These are phyloP conservation scores for Corythoichthys haematopterus DNA, from an alignment of 2,113 vertebrate genomes.

Conservation along the genomic window DNA sequence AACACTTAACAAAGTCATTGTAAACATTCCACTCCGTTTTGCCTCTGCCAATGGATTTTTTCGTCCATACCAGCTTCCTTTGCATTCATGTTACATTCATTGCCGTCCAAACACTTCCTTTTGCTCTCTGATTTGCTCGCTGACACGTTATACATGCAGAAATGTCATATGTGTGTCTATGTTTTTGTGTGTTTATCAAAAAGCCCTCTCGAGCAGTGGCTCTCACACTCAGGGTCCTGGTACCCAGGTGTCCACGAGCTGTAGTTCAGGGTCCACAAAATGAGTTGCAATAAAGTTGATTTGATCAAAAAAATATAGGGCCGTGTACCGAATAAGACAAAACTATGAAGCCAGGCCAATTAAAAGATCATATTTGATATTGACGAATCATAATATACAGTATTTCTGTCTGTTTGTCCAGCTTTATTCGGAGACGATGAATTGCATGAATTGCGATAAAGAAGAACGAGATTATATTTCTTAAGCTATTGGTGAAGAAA, in stretches of 20 bases:
- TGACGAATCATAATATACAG: too few relatives aligned
- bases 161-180: conserved; percentile 27
- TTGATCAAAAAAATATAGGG: too few relatives aligned
- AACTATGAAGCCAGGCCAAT: too few relatives aligned
- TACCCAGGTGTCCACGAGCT: not conserved
- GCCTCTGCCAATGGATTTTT: not conserved
- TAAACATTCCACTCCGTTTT: conserved; percentile 61
- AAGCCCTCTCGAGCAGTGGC: conserved; percentile 3
- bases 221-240: not conserved
- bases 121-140: conserved; percentile 10
- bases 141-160: conserved; percentile 30
- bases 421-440: too few relatives aligned
- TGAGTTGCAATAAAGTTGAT: not conserved
- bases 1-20: conserved; percentile 30
- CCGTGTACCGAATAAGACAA: too few relatives aligned
- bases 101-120: conserved; percentile 30
- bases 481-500: too few relatives aligned
- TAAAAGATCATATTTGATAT: too few relatives aligned
- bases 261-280: not conserved
- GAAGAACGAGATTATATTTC: too few relatives aligned
- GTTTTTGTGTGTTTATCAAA: conserved; percentile 20
- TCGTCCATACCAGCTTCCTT: not conserved
- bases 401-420: too few relatives aligned
- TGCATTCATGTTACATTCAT: not conserved
- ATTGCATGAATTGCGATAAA: too few relatives aligned